A percentile compares a stretch with the other conserved stretches of the same genome.
Evolutionary conservation across 2,888 invertebrate species (phyloP).

Genomic region (Eupithecia subfuscata): DNA sequence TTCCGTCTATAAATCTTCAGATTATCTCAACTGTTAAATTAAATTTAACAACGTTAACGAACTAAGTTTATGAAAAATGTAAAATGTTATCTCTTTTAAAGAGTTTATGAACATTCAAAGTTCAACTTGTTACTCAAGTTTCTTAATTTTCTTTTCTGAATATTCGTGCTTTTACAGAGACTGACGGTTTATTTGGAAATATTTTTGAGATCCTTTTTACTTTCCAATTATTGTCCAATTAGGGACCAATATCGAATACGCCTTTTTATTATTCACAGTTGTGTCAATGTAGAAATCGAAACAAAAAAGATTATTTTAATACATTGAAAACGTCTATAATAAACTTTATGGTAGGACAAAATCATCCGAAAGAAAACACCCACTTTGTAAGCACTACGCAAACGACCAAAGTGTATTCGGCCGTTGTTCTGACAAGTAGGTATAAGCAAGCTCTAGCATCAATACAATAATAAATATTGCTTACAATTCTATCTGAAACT

Average conservation of each 20-base stretch:
- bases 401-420: not conserved
- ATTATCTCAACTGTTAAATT: not conserved
- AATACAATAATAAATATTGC: not conserved
- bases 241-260: no score
- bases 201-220: not conserved
- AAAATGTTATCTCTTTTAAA: not conserved
- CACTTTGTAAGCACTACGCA: not conserved
- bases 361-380: not conserved
- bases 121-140: constrained; percentile 1
- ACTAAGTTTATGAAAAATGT: constrained; percentile 8
- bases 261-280: not conserved
- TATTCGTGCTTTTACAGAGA: not conserved
- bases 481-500: no score
- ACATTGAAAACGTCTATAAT: not conserved
- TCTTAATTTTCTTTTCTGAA: not conserved
- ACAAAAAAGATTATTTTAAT: not conserved
- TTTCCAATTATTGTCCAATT: no score
- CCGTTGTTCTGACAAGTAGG: not conserved
- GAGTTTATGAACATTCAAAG: constrained; percentile 5
- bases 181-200: not conserved
- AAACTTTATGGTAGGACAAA: not conserved
- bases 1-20: not conserved
- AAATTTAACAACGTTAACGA: not conserved
- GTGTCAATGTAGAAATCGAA: not conserved
- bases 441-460: not conserved